Evolutionary conservation across 2,113 vertebrate species (phyloP).

Genomic region (Ailuropoda melanoleuca): DNA sequence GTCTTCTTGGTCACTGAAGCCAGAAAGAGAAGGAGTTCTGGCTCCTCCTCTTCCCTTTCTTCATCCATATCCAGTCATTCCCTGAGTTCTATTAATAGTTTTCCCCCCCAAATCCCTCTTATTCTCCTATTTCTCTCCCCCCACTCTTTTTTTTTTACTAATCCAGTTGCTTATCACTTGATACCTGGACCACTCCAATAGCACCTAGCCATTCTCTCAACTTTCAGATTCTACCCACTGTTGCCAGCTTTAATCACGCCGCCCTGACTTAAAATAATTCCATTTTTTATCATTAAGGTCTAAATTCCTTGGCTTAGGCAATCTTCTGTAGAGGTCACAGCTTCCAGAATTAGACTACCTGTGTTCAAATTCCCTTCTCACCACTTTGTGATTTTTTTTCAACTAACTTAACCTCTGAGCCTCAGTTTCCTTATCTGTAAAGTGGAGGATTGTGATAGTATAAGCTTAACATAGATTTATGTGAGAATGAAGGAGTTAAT

Average conservation of each 20-base stretch:
- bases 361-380: background rate
- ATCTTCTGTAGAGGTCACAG: background rate
- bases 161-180: background rate
- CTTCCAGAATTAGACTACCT: background rate
- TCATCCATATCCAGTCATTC: background rate
- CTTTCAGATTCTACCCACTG: background rate
- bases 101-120: background rate
- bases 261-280: background rate
- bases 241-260: background rate
- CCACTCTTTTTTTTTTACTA: background rate
- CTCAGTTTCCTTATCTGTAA: background rate
- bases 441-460: background rate
- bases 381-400: background rate
- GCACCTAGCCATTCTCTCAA: background rate
- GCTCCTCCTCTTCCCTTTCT: background rate
- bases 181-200: background rate
- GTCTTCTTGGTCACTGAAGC: background rate
- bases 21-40: background rate
- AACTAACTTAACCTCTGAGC: background rate
- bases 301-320: background rate
- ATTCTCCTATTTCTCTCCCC: background rate
- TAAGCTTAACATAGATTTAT: background rate
- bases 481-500: background rate
- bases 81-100: too few species aligned
- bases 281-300: background rate